A percentile compares a stretch with the other conserved stretches of the same genome.
phyloP scores from a whole-genome alignment of 2,797 vertebrate genomes.

The Apodemus agrarius region DNA sequence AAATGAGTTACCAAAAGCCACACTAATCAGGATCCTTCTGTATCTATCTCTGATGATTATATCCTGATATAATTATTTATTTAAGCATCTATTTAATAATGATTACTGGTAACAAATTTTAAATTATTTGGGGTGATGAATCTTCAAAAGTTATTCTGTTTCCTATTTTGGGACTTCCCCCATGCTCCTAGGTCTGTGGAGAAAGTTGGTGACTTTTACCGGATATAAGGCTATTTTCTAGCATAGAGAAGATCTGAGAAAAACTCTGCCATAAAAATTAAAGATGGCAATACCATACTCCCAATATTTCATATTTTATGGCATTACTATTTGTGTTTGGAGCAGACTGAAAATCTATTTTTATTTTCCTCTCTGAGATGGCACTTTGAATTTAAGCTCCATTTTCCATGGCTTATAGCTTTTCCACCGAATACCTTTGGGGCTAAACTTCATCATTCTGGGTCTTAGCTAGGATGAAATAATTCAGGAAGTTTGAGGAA shows the following conservation, averaged over 20 bases:
- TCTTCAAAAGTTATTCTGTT: not conserved
- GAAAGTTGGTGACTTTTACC: conserved; percentile 12
- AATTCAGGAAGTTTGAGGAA: conserved; percentile 71
- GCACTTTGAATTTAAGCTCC: conserved; percentile 78
- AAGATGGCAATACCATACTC: conserved; percentile 66
- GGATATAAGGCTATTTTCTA: conserved; percentile 56
- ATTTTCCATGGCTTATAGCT: conserved; percentile 77
- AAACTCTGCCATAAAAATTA: conserved; percentile 75
- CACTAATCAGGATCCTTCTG: not conserved
- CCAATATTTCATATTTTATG: conserved; percentile 76
- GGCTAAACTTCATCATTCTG: conserved; percentile 73
- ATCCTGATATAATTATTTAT: not conserved
- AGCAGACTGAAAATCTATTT: conserved; percentile 79
- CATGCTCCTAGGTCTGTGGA: not conserved
- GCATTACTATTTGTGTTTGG: conserved; percentile 74
- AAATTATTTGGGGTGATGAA: not conserved
- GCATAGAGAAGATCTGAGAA: conserved; percentile 22
- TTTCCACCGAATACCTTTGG: conserved; percentile 69
- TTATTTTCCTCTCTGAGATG: conserved; percentile 78
- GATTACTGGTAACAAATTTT: not conserved
- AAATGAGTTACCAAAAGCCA: not conserved
- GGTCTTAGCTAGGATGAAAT: conserved; percentile 66
- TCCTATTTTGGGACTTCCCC: not conserved
- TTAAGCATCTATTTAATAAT: not conserved
- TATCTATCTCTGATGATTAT: not conserved